Percentiles rank a stretch among this genome's conserved stretches.
phyloP scores from a whole-genome alignment of 2,888 invertebrate species.

The Slavum lentiscoides region DNA sequence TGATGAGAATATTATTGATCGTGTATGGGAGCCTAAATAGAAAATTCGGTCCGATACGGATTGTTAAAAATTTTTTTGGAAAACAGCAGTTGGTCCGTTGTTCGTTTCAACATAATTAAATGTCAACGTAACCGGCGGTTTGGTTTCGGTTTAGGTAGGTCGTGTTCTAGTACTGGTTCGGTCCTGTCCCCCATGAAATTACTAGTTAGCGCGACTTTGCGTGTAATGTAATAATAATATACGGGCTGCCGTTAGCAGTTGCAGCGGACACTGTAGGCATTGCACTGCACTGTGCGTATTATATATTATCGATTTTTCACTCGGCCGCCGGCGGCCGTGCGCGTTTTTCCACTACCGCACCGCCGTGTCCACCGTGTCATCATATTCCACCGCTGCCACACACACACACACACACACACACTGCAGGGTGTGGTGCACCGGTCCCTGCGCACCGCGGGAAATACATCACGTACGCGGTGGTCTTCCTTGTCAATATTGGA shows the following conservation, averaged over 20 bases:
- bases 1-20: too few species aligned
- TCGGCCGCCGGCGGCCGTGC: conserved; percentile 39
- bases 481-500: conserved; percentile 36
- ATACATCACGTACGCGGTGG: conserved; percentile 13
- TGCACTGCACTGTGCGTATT: conserved; percentile 25
- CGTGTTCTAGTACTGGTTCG: too few species aligned
- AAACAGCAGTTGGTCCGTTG: too few species aligned
- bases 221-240: too few species aligned
- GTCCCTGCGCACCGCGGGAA: not conserved
- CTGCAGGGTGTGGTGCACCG: not conserved
- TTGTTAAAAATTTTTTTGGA: too few species aligned
- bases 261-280: not conserved
- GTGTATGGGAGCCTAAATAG: too few species aligned
- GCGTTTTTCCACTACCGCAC: conserved; percentile 39
- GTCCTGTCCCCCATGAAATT: too few species aligned
- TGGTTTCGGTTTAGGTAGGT: too few species aligned
- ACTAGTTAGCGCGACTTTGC: too few species aligned
- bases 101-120: too few species aligned
- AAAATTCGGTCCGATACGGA: too few species aligned
- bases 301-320: conserved; percentile 48
- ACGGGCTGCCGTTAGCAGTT: not conserved
- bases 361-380: conserved; percentile 40
- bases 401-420: not conserved
- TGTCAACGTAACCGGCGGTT: too few species aligned
- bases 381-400: not conserved